Evolutionary conservation across 2,888 invertebrate species (phyloP), one percentile per base, ranked within the genome.

Genomic region (Ceramica pisi): DNA sequence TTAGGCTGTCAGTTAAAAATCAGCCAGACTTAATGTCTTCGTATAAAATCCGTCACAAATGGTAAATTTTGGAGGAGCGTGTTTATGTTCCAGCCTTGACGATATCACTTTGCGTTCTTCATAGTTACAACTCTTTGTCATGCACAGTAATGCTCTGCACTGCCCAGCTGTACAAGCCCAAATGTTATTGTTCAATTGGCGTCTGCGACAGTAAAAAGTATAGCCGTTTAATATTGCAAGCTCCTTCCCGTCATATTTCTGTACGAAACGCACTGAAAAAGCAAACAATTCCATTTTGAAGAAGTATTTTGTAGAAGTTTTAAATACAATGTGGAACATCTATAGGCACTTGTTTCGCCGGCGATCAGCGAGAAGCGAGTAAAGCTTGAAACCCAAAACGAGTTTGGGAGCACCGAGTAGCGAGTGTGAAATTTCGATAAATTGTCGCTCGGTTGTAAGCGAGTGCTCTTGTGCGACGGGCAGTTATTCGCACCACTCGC

Each of bases 161-260:
- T 48, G 14, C 10, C 35, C 12, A 2, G 7, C 12, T 1, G 60
- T 67, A 23, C 67, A 74, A 2, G 6, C 26, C 60, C 74, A 73
- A 26, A 35, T 66, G n/a, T 44, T 61, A 12, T 50, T 61, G 14
- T n/a, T 23, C 19, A 26, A 10, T 14, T 16, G 26, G n/a, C 16
- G n/a, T 23, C 60, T 67, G 12, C 61, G 61, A n/a, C 55, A 63
- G 23, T 81, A 85, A 62, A 83, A 86, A 0, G 81, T 80, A 63
- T 65, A 86, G 4, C 82, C 81, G n/a, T 84, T 69, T 2, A 81
- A 38, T 9, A 88, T 51, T 0, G 85, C 87, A 1, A 87, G 38
- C 48, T 62, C 61, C 48, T 81, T 85, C 1, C 84, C 85, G 35
- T 56, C 59, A 1, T 12, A 6, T 35, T 84, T 87, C 3, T 50